Conservation (phyloP, 2,888 invertebrate genomes). For the Eledona agricola region DNA sequence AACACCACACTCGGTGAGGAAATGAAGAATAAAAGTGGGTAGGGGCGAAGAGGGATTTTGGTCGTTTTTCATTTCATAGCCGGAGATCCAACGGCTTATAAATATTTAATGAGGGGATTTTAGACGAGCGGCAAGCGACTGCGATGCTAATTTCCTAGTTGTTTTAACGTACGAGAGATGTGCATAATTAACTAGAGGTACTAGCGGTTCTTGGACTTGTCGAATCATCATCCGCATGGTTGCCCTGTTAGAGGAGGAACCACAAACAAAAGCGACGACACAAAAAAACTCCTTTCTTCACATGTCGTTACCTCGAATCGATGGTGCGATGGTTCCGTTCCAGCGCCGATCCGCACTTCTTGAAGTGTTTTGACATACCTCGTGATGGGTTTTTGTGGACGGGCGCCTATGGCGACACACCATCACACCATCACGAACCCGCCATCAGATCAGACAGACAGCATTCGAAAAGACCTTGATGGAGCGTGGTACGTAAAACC, state of each 20-base stretch:
- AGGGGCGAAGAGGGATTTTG: neutral
- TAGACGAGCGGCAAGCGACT: slow-evolving; percentile 52
- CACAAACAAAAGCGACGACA: no score
- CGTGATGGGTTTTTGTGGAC: no score
- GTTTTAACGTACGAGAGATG: slow-evolving; percentile 49
- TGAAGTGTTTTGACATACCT: no score
- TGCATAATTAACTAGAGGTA: slow-evolving; percentile 39
- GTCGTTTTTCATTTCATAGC: slow-evolving; percentile 51
- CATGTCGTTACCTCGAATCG: no score
- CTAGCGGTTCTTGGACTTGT: slow-evolving; percentile 17
- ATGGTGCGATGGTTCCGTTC: no score
- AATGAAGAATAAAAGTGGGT: no score
- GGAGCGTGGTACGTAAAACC: slow-evolving; percentile 46
- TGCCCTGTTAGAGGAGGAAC: no score
- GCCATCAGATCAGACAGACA: slow-evolving; percentile 35
- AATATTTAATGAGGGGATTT: slow-evolving; percentile 56
- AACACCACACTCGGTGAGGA: no score
- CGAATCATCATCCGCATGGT: slow-evolving; percentile 15
- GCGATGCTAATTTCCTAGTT: slow-evolving; percentile 57
- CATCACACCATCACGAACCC: slow-evolving; percentile 32
- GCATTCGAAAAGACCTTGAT: slow-evolving; percentile 45
- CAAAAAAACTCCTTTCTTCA: no score
- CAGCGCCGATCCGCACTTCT: no score
- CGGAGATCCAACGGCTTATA: slow-evolving; percentile 49
- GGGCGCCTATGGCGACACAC: slow-evolving; percentile 30